phyloP scores from a whole-genome alignment of 2,888 invertebrate species.

The Coelopa pilipes region DNA sequence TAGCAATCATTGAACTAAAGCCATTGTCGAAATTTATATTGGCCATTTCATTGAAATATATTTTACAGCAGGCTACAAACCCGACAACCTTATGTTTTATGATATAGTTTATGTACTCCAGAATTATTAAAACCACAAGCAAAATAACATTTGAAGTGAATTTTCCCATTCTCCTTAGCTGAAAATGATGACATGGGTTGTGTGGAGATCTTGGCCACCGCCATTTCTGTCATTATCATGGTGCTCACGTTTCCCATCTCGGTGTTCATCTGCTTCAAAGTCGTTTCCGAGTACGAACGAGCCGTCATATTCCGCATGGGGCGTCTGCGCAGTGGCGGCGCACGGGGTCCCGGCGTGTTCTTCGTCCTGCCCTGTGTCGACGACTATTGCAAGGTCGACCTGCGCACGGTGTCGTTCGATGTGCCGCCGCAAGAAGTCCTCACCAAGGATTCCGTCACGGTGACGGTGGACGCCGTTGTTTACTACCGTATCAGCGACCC shows the following conservation, averaged over 20 bases:
- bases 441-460: slow-evolving; percentile 94
- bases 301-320: slow-evolving; percentile 91
- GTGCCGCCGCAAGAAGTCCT: slow-evolving; percentile 96
- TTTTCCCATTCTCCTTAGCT: slow-evolving; percentile 45
- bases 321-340: slow-evolving; percentile 70
- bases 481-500: slow-evolving; percentile 86
- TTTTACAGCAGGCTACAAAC: too few species aligned
- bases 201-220: slow-evolving; percentile 79
- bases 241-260: slow-evolving; percentile 85
- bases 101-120: too few species aligned
- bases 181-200: slow-evolving; percentile 76
- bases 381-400: slow-evolving; percentile 90
- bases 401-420: slow-evolving; percentile 94
- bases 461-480: slow-evolving; percentile 91
- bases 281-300: slow-evolving; percentile 87
- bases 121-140: too few species aligned
- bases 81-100: too few species aligned
- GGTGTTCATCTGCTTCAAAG: slow-evolving; percentile 86
- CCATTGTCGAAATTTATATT: too few species aligned
- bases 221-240: slow-evolving; percentile 78
- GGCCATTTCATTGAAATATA: too few species aligned
- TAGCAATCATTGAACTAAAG: too few species aligned
- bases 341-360: slow-evolving; percentile 82
- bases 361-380: slow-evolving; percentile 95
- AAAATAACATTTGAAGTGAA: background rate